phyloP scores from a whole-genome alignment of 1,140 invertebrate genomes.

The Hylyphantes graminicola region DNA sequence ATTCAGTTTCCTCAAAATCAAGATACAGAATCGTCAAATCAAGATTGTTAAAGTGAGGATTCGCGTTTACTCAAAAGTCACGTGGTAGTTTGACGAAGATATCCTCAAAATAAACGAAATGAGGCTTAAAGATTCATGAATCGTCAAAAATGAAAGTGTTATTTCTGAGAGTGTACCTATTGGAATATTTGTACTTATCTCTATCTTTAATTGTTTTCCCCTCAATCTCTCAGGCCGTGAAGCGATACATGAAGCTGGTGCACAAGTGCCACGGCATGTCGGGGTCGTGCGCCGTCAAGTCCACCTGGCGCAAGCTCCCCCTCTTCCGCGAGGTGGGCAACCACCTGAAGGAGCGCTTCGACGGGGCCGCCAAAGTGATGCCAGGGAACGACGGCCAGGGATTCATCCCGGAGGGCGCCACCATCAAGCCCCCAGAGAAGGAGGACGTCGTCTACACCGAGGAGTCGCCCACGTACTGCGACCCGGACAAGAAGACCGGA shows the following conservation, averaged over 20 bases:
- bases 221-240: constrained; percentile 75
- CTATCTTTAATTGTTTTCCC: not conserved
- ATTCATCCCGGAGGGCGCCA: constrained; percentile 80
- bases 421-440: constrained; percentile 74
- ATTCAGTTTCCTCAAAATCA: no score
- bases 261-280: constrained; percentile 98
- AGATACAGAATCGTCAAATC: no score
- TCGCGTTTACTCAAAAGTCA: no score
- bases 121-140: no score
- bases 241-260: constrained; percentile 85
- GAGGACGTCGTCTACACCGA: constrained; percentile 87
- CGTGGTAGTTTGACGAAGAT: no score
- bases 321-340: constrained; percentile 68
- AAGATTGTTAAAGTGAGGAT: no score
- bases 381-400: constrained; percentile 85
- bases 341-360: constrained; percentile 67
- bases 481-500: constrained; percentile 81
- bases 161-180: not conserved
- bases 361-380: constrained; percentile 73
- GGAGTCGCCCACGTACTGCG: constrained; percentile 76
- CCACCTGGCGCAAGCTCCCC: constrained; percentile 91
- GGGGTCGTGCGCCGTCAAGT: constrained; percentile 90
- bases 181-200: not conserved
- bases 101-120: no score
- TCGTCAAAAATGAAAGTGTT: no score